Percentiles rank a stretch among this genome's conserved stretches.
phyloP scores from a whole-genome alignment of 2,888 invertebrate species.

The Exocentrus adspersus region DNA sequence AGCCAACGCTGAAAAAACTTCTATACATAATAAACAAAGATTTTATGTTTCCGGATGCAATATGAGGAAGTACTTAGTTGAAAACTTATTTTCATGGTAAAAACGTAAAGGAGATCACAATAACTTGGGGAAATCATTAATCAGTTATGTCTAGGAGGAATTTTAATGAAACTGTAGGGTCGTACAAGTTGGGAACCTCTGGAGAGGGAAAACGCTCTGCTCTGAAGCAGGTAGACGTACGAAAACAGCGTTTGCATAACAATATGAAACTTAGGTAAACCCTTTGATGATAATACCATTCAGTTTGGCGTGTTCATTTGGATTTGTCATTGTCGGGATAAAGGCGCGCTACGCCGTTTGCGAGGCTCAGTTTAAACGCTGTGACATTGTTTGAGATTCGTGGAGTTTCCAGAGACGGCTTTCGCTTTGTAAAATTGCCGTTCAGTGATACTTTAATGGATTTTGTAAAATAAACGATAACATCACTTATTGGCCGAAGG shows the following conservation, averaged over 20 bases:
- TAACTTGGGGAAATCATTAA: no score
- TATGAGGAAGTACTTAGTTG: no score
- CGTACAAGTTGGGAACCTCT: no score
- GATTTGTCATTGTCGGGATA: conserved; percentile 24
- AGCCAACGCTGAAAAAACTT: no score
- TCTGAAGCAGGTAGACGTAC: conserved; percentile 27
- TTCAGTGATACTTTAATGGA: neutral
- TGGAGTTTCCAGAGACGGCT: neutral
- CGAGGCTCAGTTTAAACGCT: conserved; percentile 10
- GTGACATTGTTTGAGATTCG: conserved; percentile 3
- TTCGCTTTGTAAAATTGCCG: neutral
- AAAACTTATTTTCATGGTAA: no score
- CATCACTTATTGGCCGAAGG: no score
- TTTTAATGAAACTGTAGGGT: no score
- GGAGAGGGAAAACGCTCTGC: neutral
- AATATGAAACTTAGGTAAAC: conserved; percentile 46
- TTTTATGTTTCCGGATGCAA: no score
- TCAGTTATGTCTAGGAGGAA: no score
- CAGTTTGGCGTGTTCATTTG: conserved; percentile 45
- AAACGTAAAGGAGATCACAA: no score
- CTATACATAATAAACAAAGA: no score
- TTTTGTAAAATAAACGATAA: no score
- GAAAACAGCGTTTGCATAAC: conserved; percentile 45
- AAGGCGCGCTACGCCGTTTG: conserved; percentile 25
- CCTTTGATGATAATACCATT: conserved; percentile 48